Evolutionary conservation across 2,888 invertebrate species (phyloP).

Genomic region (Encarsia formosa): DNA sequence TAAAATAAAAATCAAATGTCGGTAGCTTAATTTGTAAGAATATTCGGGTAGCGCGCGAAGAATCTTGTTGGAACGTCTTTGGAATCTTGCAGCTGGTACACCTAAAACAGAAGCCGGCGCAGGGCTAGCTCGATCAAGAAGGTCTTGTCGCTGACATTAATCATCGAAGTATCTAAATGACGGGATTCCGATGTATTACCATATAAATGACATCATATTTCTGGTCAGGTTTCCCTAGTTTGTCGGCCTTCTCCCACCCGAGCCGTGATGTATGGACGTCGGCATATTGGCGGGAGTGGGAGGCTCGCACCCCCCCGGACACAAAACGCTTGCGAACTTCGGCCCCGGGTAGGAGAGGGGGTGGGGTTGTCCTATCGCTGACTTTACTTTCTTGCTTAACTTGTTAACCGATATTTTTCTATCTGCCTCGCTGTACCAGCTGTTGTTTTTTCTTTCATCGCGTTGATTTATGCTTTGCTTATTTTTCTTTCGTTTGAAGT

Average conservation of each 20-base stretch:
- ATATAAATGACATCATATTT: conserved; percentile 54
- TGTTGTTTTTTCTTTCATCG: too few species aligned
- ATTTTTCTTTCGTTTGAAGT: too few species aligned
- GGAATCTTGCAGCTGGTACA: conserved; percentile 3
- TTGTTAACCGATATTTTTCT: too few species aligned
- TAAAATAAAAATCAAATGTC: background rate
- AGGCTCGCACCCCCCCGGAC: conserved; percentile 34
- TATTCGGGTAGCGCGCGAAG: background rate
- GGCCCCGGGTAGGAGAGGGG: too few species aligned
- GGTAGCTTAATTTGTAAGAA: background rate
- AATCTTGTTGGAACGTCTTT: conserved; percentile 25
- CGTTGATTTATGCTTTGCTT: too few species aligned
- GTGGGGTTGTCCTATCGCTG: too few species aligned
- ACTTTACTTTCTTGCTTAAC: too few species aligned
- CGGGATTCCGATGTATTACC: conserved; percentile 53
- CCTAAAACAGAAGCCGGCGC: background rate
- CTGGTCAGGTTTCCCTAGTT: conserved; percentile 52
- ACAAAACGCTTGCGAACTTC: too few species aligned
- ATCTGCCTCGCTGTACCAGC: too few species aligned
- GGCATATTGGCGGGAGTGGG: conserved; percentile 48
- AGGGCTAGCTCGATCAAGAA: conserved; percentile 22
- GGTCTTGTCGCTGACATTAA: conserved; percentile 51
- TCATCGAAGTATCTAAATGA: conserved; percentile 53
- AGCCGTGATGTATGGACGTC: conserved; percentile 48
- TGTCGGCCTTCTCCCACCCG: conserved; percentile 43